These are phyloP conservation scores for Phyllostomus discolor DNA, from an alignment of 2,113 vertebrate genomes.

Conservation along the genomic window DNA sequence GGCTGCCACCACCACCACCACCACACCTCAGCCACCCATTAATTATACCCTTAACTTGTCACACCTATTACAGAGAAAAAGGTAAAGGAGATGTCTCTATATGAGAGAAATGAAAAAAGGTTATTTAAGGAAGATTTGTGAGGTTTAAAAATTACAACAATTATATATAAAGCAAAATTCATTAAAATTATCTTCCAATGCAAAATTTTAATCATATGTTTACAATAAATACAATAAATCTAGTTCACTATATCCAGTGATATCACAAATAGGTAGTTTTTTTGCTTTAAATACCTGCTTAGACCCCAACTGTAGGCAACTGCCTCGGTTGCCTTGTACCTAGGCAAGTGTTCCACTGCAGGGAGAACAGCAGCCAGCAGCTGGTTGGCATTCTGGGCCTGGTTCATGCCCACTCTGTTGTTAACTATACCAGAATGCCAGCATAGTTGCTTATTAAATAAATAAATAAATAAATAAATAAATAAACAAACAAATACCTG, in stretches of 20 bases:
- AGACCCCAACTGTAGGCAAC: conserved; percentile 68
- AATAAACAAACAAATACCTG: conserved; percentile 36
- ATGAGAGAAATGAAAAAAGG: neutral
- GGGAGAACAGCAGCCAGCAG: conserved; percentile 65
- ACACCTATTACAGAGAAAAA: neutral
- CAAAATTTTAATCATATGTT: neutral
- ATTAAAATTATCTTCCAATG: neutral
- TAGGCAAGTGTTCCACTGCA: conserved; percentile 70
- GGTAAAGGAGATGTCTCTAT: neutral
- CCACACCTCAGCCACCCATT: neutral
- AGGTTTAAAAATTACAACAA: neutral
- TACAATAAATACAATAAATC: neutral
- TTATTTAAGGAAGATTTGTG: neutral
- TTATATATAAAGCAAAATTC: neutral
- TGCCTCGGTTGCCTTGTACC: conserved; percentile 65
- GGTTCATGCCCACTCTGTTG: conserved; percentile 52
- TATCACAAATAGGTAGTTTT: neutral
- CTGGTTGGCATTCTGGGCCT: conserved; percentile 68
- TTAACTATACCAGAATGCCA: conserved; percentile 64
- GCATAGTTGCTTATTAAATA: conserved; percentile 35
- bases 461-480: no score
- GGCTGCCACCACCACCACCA: no score
- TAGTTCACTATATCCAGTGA: neutral
- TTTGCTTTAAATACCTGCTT: neutral
- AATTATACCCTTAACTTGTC: neutral